Percentiles rank a stretch among this genome's conserved stretches.
Conservation (phyloP, 1,140 invertebrate species). For the Eubasilissa regina region DNA sequence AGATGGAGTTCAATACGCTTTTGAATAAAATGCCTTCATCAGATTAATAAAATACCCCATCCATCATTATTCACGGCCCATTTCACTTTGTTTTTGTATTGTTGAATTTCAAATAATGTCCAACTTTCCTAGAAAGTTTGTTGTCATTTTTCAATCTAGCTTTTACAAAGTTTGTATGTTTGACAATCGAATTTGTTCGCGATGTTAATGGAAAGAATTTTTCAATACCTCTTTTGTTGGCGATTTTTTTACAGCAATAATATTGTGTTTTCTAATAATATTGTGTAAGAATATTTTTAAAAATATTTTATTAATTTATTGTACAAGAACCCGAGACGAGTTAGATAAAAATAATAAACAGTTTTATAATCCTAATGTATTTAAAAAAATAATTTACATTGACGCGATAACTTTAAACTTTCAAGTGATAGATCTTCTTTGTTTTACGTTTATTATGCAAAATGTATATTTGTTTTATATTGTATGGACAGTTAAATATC, state of each 20-base stretch:
- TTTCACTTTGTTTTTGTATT: slow-evolving; percentile 34
- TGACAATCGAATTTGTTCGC: slow-evolving; percentile 26
- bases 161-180: slow-evolving; percentile 26
- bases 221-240: too few species aligned
- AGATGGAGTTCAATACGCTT: not conserved
- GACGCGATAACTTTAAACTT: too few species aligned
- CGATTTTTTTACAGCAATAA: too few species aligned
- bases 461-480: too few species aligned
- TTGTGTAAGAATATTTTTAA: too few species aligned
- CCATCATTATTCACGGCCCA: slow-evolving; percentile 29
- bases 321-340: not conserved
- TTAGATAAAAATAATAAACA: not conserved
- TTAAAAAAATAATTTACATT: too few species aligned
- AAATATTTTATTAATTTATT: not conserved
- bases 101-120: slow-evolving; percentile 34
- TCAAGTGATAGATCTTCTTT: too few species aligned
- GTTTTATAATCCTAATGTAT: too few species aligned
- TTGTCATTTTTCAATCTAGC: slow-evolving; percentile 33
- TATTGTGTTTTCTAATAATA: too few species aligned
- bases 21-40: not conserved
- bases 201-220: not conserved
- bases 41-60: slow-evolving; percentile 10
- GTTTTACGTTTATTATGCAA: too few species aligned
- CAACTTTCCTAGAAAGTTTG: slow-evolving; percentile 14
- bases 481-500: too few species aligned